Base-by-base conservation (phyloP, 2,888 invertebrate species). In the Horisme vitalbata region DNA sequence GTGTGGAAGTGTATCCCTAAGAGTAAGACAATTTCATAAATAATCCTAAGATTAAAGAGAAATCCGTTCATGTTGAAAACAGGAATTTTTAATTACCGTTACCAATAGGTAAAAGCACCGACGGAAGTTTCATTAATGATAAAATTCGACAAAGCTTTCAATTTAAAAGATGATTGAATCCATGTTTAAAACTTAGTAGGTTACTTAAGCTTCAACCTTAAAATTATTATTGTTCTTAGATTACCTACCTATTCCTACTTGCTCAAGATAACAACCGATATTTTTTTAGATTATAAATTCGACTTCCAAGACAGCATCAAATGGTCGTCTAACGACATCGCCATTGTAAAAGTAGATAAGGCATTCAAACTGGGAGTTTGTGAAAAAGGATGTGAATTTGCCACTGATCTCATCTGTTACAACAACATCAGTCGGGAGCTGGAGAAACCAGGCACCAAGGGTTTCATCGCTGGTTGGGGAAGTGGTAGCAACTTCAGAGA, bases 1-100 rank as follows among this genome's bases (percentile, higher is more conserved):
- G 79, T 89, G 1, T 89, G 88, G 88, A 88, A 88, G 55, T 89
- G 88, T 67, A 80, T 88, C 23, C 88, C 88, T 7, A 88, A 87
- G 50, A 87, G 88, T 87, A 71, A 78, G 87, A n/a, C n/a, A n/a
- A n/a, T n/a, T n/a, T n/a, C n/a, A n/a, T n/a, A n/a, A n/a, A n/a
- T n/a, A n/a, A n/a, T n/a, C n/a, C n/a, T n/a, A n/a, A n/a, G n/a
- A n/a, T n/a, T n/a, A n/a, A n/a, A n/a, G n/a, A n/a, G n/a, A n/a
- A n/a, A n/a, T n/a, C n/a, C n/a, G n/a, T n/a, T n/a, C n/a, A n/a
- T n/a, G n/a, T n/a, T n/a, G n/a, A n/a, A n/a, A n/a, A n/a, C n/a
- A n/a, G n/a, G n/a, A n/a, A n/a, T n/a, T n/a, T n/a, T n/a, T n/a
- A n/a, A n/a, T n/a, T n/a, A n/a, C n/a, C n/a, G n/a, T n/a, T n/a